These are phyloP conservation scores for Melanotaenia parkinsoni DNA, from an alignment of 2,797 vertebrate species.

Conservation along the genomic window DNA sequence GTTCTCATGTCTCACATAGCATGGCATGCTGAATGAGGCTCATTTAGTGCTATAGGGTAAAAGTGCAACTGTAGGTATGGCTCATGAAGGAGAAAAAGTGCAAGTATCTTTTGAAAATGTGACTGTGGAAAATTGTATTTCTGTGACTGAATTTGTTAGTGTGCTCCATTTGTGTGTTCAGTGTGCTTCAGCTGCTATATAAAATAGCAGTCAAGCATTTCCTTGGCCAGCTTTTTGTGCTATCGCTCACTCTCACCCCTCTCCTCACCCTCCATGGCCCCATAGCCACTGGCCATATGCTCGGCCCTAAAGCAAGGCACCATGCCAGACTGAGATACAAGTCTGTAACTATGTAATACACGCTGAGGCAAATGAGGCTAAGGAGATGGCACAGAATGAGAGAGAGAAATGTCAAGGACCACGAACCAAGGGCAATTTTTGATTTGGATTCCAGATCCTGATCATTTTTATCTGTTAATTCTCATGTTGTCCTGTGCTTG, in stretches of 20 bases:
- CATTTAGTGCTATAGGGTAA: slow-evolving; percentile 61
- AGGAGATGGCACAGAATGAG: not conserved
- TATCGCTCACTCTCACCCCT: slow-evolving; percentile 43
- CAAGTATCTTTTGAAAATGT: slow-evolving; percentile 7
- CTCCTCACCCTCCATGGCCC: slow-evolving; percentile 43
- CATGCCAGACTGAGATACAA: slow-evolving; percentile 49
- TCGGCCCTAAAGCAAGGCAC: slow-evolving; percentile 62
- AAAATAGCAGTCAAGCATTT: slow-evolving; percentile 68
- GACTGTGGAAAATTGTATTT: not conserved
- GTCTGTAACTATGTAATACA: slow-evolving; percentile 33
- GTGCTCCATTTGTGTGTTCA: slow-evolving; percentile 19
- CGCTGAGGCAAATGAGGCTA: slow-evolving; percentile 31
- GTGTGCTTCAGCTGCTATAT: slow-evolving; percentile 49
- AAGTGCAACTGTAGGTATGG: slow-evolving; percentile 46
- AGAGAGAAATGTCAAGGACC: not conserved
- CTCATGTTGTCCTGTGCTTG: slow-evolving; percentile 20
- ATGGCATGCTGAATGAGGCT: slow-evolving; percentile 50
- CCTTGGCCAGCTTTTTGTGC: slow-evolving; percentile 64
- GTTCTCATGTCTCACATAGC: slow-evolving; percentile 59
- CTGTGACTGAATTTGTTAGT: not conserved
- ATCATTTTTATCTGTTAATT: slow-evolving; percentile 43
- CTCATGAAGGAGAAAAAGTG: slow-evolving; percentile 23
- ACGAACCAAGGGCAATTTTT: slow-evolving; percentile 2
- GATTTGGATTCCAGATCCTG: slow-evolving; percentile 30
- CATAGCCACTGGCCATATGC: slow-evolving; percentile 69